Evolutionary conservation across 2,888 invertebrate species (phyloP).

Genomic region (Pollenia labialis): DNA sequence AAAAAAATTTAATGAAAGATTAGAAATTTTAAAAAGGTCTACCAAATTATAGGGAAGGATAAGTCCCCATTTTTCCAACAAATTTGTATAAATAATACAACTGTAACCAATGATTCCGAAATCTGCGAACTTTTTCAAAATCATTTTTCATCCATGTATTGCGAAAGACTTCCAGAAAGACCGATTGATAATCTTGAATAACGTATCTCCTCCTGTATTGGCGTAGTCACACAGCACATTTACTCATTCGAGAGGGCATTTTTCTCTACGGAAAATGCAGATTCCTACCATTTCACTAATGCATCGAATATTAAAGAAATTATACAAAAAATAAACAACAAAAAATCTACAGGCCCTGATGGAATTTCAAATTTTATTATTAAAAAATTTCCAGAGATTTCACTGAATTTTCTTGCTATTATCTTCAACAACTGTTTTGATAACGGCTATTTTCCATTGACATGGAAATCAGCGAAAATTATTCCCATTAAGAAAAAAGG

Average conservation of each 20-base stretch:
- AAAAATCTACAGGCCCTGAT: slow-evolving; percentile 26
- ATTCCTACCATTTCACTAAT: neutral
- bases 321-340: slow-evolving; percentile 6
- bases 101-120: neutral
- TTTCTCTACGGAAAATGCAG: neutral
- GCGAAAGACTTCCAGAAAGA: too few relatives aligned
- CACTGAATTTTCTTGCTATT: neutral
- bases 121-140: neutral
- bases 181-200: neutral
- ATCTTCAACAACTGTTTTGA: neutral
- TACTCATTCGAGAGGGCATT: neutral
- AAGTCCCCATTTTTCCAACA: neutral
- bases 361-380: neutral
- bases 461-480: slow-evolving; percentile 21
- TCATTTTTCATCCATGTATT: too few relatives aligned
- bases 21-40: neutral
- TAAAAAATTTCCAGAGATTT: slow-evolving; percentile 6
- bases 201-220: neutral
- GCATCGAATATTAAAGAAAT: neutral
- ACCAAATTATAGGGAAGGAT: neutral
- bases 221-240: neutral
- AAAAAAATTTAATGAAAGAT: neutral
- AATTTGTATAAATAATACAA: neutral
- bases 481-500: neutral
- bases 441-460: neutral